A percentile compares a stretch with the other conserved stretches of the same genome.
Conservation (phyloP, 2,888 invertebrate species). For the Hemistola chrysoprasaria region DNA sequence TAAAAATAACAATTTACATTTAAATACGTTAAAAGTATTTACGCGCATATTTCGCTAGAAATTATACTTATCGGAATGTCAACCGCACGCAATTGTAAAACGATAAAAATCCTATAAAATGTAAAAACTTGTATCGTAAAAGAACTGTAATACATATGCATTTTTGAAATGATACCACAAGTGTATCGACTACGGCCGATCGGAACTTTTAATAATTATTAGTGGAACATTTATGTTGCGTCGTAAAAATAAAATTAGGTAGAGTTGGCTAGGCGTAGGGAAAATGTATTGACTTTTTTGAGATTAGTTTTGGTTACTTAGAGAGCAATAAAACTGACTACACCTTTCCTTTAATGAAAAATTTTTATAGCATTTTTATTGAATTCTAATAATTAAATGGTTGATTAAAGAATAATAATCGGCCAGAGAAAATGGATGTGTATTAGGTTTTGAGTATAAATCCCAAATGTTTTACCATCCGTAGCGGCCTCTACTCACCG, state of each 20-base stretch:
- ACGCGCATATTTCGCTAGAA: constrained; percentile 71
- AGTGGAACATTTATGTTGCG: constrained; percentile 35
- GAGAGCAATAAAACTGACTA: constrained; percentile 12
- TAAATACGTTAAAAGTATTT: constrained; percentile 60
- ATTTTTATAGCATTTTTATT: too few species aligned
- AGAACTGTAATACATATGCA: constrained; percentile 63
- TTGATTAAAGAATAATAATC: too few species aligned
- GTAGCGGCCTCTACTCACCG: too few species aligned
- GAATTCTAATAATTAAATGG: too few species aligned
- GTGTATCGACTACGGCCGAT: constrained; percentile 26
- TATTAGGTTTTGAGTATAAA: too few species aligned
- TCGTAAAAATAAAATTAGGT: constrained; percentile 32
- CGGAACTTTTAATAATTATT: constrained; percentile 42
- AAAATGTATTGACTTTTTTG: constrained; percentile 17
- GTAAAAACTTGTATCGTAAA: constrained; percentile 64
- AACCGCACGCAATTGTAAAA: constrained; percentile 69
- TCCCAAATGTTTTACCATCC: too few species aligned
- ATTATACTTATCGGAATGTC: constrained; percentile 72
- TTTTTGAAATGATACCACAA: constrained; percentile 50
- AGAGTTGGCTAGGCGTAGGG: constrained; percentile 13
- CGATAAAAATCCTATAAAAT: constrained; percentile 72
- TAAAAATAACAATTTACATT: constrained; percentile 58
- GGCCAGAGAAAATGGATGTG: too few species aligned
- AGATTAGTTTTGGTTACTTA: constrained; percentile 14
- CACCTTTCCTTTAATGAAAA: too few species aligned